Base-by-base conservation (phyloP, 2,888 invertebrate species). In the Ellobium chinense region DNA sequence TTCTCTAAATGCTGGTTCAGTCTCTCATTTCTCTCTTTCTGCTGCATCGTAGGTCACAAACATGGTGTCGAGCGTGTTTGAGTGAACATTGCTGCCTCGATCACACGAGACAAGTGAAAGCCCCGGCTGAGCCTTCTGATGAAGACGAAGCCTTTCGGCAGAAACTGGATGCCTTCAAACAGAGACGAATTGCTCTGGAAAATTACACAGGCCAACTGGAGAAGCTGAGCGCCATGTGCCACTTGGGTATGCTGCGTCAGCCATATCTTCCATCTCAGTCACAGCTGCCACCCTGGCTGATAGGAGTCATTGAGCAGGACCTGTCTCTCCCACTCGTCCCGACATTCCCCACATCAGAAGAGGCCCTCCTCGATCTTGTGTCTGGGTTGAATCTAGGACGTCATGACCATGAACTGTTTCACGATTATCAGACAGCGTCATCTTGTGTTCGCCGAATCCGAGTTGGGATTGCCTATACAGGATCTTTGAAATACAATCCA, bases 1-100 rank as follows among this genome's bases (percentile, higher is more conserved):
- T n/a, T n/a, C n/a, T n/a, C n/a, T n/a, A n/a, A n/a, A n/a, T n/a
- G n/a, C n/a, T n/a, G n/a, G n/a, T n/a, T n/a, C n/a, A n/a, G n/a
- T n/a, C n/a, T n/a, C n/a, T n/a, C n/a, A n/a, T n/a, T n/a, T n/a
- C n/a, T n/a, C n/a, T n/a, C n/a, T n/a, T n/a, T n/a, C n/a, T n/a
- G n/a, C n/a, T n/a, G n/a, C n/a, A n/a, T n/a, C 4, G 34, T 24
- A 75, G 63, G 14, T 46, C 54, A 2, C 54, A 62, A n/a, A 54
- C 54, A 18, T 75, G 75, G 75, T 75, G 75, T 65, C 62, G 75
- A 14, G 65, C 65, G 9, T 75, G 75, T 34, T 3, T 63, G 46
- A 75, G 75, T 54, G 46, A 63, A 21, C 18, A 62, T 1, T 75
- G 75, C 27, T 46, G 39, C n/a, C 75, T 75, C 9, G 75, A 75